Percentiles rank a stretch among this genome's conserved stretches.
Evolutionary conservation across 2,113 vertebrate species (phyloP).

Genomic region (Syngnathus floridae): DNA sequence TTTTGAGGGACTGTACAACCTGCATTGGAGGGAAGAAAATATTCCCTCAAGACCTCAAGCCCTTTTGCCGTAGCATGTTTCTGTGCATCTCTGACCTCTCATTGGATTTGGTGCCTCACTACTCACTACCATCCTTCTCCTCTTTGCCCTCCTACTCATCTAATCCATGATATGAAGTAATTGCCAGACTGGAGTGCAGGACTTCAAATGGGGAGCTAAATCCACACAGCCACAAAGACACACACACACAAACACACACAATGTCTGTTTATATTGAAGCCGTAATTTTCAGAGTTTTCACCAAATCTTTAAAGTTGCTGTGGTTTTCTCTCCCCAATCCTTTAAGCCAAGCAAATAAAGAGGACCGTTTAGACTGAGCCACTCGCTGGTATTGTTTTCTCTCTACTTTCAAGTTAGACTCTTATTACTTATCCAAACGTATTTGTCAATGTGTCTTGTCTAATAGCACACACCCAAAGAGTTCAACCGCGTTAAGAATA

Average conservation of each 20-base stretch:
- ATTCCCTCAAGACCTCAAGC: constrained; percentile 39
- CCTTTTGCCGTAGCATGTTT: constrained; percentile 29
- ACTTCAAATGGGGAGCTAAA: constrained; percentile 67
- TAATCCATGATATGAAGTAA: constrained; percentile 74
- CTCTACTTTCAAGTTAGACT: background rate
- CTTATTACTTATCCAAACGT: background rate
- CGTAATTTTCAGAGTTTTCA: constrained; percentile 53
- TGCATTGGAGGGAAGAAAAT: constrained; percentile 26
- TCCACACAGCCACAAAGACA: constrained; percentile 36
- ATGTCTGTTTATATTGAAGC: constrained; percentile 60
- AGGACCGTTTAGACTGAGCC: background rate
- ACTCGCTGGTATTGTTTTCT: constrained; percentile 48
- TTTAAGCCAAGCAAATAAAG: constrained; percentile 65
- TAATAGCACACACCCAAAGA: constrained; percentile 26
- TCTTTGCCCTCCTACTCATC: constrained; percentile 53
- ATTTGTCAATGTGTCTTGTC: constrained; percentile 13
- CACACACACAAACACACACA: constrained; percentile 19
- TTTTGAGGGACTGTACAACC: constrained; percentile 26
- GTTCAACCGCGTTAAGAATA: constrained; percentile 23
- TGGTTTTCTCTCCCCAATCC: constrained; percentile 55
- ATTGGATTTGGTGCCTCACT: constrained; percentile 34
- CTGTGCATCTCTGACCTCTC: constrained; percentile 31
- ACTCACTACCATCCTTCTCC: constrained; percentile 34
- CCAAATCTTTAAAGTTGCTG: constrained; percentile 72
- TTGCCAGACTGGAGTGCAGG: constrained; percentile 62